Base-by-base conservation (phyloP, 2,797 vertebrate genomes). In the Typhlichthys eigenmanni region DNA sequence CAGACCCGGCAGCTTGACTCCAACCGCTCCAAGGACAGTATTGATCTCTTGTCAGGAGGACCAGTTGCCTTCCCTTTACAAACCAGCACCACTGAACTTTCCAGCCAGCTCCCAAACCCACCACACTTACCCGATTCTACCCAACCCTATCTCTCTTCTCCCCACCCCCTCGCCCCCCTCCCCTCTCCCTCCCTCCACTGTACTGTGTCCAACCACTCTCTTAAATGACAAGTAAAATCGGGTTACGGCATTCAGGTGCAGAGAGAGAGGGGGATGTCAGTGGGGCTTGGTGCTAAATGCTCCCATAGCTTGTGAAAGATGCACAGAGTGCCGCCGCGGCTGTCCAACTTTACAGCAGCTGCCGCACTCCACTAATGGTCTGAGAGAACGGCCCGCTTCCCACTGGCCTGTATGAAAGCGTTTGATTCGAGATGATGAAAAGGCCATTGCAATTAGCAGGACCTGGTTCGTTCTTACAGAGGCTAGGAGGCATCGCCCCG, bases 1-100 rank as follows among this genome's bases (percentile, higher is more conserved):
- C 96, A 98, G 94, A 94, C 93, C 93, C 95, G 94, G 92, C 95
- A 95, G 95, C 95, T 94, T 93, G 94, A 94, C 94, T 94, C 93
- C 95, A 92, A 95, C 93, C 89, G 94, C 92, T 93, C 87, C 91
- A 93, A 95, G 95, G 96, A 96, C 95, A 93, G 85, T 95, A 99
- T 99, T 94, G 97, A 99, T 99, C 97, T 96, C 94, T 96, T 97
- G 97, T 98, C 97, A 98, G 93, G 81, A 84, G 92, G 93, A 93
- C 93, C 94, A 91, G 93, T 94, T 93, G 94, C 95, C 94, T 92
- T 92, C 93, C 24, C 81, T 79, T 91, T 84, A 92, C 91, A 88
- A 93, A 93, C 87, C 91, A 85, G 92, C 87, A 83, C 84, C 71
- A 78, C 82, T 94, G 92, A 95, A 95, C 95, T 93, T 92, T 88